Conservation (phyloP, 2,113 vertebrate species). For the Scolopax mira region DNA sequence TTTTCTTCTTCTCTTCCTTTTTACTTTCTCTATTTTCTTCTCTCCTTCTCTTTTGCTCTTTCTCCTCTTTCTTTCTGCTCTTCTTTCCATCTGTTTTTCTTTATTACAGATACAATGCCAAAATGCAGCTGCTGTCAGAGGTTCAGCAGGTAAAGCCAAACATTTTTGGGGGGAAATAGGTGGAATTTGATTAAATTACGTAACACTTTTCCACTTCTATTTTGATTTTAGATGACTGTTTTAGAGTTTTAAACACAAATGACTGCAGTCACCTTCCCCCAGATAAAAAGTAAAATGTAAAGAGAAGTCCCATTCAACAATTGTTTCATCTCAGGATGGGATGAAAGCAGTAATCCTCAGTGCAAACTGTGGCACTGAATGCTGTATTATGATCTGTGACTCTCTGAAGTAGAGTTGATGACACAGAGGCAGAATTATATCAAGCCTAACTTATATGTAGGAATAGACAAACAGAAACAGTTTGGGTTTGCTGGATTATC, state of each 20-base stretch:
- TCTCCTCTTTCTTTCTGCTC: not conserved
- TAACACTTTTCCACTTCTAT: not conserved
- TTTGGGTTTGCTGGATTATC: constrained; percentile 5
- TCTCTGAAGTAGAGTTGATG: not conserved
- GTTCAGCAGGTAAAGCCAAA: not conserved
- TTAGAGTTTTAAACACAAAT: constrained; percentile 15
- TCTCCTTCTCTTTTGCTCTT: not conserved
- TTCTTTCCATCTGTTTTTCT: not conserved
- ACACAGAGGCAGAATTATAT: constrained; percentile 42
- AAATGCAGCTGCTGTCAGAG: not conserved
- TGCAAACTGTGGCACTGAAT: not conserved
- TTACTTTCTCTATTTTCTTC: rapidly evolving
- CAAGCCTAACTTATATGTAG: not conserved
- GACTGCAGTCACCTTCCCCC: not conserved
- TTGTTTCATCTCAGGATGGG: not conserved
- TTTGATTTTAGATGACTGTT: not conserved
- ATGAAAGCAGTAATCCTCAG: constrained; percentile 1
- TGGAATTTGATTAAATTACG: not conserved
- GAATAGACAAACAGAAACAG: constrained; percentile 34
- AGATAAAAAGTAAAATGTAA: constrained; percentile 1
- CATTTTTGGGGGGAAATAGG: not conserved
- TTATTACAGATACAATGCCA: not conserved
- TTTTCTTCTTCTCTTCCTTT: rapidly evolving
- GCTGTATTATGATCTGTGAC: not conserved
- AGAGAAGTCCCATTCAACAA: not conserved